These are phyloP conservation scores for Gallinago jamesoni DNA, from an alignment of 2,113 vertebrate genomes.

Conservation along the genomic window DNA sequence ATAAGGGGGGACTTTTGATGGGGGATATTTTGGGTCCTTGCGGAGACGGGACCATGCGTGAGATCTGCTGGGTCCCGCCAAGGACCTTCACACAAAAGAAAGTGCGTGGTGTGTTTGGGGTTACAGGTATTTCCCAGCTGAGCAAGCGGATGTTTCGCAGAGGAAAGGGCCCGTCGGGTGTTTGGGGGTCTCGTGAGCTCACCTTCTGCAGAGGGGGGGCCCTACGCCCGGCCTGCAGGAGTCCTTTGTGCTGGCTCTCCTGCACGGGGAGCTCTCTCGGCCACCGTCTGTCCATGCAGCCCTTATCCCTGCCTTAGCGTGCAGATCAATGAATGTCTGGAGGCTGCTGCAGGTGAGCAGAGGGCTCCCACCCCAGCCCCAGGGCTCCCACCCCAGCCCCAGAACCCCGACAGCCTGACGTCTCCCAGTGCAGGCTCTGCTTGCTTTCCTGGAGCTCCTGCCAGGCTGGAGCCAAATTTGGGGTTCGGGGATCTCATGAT, in stretches of 20 bases:
- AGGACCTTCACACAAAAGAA: background rate
- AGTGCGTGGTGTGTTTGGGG: background rate
- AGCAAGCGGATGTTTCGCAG: background rate
- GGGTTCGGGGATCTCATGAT: rapidly evolving
- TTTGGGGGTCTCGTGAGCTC: background rate
- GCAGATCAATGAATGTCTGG: background rate
- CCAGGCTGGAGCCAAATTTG: background rate
- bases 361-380: background rate
- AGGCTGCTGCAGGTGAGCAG: background rate
- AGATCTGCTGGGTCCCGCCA: background rate
- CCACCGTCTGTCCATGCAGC: background rate
- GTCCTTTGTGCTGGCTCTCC: background rate
- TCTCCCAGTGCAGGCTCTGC: background rate
- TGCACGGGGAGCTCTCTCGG: background rate
- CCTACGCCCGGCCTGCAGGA: background rate
- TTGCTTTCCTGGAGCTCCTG: background rate
- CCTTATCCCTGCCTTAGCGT: background rate
- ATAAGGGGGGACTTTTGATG: background rate
- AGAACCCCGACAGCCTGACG: background rate
- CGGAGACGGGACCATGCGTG: background rate
- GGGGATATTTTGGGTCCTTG: background rate
- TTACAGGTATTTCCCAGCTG: background rate
- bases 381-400: too few species aligned
- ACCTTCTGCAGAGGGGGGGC: background rate
- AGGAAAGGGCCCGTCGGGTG: background rate